These are phyloP conservation scores for Caranx melampygus DNA, from an alignment of 2,113 vertebrate species.

Conservation along the genomic window DNA sequence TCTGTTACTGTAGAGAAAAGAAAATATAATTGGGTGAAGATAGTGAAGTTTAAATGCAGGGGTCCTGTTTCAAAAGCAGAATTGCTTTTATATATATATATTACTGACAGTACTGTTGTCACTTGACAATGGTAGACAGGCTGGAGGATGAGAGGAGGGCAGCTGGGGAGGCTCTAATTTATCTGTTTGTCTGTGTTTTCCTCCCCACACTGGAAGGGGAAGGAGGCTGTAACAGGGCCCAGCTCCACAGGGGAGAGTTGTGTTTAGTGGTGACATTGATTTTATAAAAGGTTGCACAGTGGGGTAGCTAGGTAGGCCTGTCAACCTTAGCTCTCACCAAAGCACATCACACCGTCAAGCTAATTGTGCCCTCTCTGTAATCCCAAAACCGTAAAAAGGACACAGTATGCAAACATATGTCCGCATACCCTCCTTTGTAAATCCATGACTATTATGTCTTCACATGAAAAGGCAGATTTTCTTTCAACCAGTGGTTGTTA, in stretches of 20 bases:
- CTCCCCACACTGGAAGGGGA: constrained; percentile 46
- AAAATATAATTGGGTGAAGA: constrained; percentile 68
- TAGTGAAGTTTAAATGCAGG: constrained; percentile 64
- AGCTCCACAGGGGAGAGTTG: constrained; percentile 70
- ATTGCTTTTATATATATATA: constrained; percentile 23
- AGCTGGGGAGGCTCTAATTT: constrained; percentile 72
- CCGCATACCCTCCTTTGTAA: not conserved
- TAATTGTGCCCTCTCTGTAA: constrained; percentile 72
- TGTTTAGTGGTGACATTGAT: constrained; percentile 83
- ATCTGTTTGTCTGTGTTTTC: constrained; percentile 81
- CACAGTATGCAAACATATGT: constrained; percentile 55
- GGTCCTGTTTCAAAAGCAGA: constrained; percentile 43
- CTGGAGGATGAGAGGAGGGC: constrained; percentile 57
- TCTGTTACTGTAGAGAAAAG: constrained; percentile 39
- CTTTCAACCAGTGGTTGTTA: not conserved
- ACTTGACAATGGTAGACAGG: constrained; percentile 55
- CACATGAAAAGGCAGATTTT: constrained; percentile 14
- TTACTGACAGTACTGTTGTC: constrained; percentile 61
- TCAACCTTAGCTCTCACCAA: constrained; percentile 71
- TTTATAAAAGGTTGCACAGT: constrained; percentile 82
- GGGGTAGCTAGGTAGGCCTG: constrained; percentile 77
- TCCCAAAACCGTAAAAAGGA: constrained; percentile 58
- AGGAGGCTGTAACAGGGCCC: constrained; percentile 68
- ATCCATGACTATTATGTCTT: not conserved
- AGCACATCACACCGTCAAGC: constrained; percentile 60